A percentile compares a stretch with the other conserved stretches of the same genome.
Conservation (phyloP, 2,113 vertebrate species). For the Erinaceus europaeus region DNA sequence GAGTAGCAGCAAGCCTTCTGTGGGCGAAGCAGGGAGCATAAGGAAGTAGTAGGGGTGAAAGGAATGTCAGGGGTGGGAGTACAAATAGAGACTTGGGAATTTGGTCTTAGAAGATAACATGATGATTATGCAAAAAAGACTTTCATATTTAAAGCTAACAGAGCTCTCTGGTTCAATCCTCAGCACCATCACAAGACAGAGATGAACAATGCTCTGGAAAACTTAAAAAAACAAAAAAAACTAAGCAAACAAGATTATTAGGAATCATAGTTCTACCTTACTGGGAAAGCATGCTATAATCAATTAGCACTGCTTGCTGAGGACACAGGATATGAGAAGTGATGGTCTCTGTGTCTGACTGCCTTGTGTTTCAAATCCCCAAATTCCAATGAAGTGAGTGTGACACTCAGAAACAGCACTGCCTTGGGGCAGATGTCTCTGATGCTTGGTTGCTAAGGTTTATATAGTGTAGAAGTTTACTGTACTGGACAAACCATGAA, state of each 20-base stretch:
- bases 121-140: too few species aligned
- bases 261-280: too few species aligned
- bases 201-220: too few species aligned
- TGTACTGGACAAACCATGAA: not conserved
- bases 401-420: not conserved
- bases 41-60: not conserved
- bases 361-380: not conserved
- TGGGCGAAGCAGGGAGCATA: not conserved
- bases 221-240: too few species aligned
- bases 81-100: not conserved
- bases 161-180: too few species aligned
- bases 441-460: not conserved
- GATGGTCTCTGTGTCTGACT: not conserved
- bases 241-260: too few species aligned
- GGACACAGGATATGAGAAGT: not conserved
- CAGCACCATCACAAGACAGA: too few species aligned
- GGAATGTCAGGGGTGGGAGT: not conserved
- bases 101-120: not conserved
- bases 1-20: not conserved
- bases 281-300: not conserved
- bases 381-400: not conserved
- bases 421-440: not conserved
- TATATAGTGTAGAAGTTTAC: not conserved
- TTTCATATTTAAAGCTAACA: too few species aligned
- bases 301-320: not conserved